Evolutionary conservation across 2,113 vertebrate genomes (phyloP), one percentile per base, ranked within the genome.

Genomic region (Pristiophorus japonicus): DNA sequence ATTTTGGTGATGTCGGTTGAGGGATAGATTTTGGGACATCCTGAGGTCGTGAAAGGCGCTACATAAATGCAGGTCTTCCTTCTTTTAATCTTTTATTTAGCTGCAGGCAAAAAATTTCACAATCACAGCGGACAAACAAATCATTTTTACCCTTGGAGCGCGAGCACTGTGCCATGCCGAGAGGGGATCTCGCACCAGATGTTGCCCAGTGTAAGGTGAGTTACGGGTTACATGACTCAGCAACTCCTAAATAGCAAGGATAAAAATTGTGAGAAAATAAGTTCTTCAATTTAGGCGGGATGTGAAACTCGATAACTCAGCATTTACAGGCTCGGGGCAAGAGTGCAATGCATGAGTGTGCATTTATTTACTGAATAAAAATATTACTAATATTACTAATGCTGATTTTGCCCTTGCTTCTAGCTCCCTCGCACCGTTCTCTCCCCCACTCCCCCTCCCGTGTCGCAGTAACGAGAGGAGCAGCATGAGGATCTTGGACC

Each of bases 231-330:
- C 93, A 94, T 70, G 65, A 94, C 24, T 47, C 93, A 70, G 93
- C 93, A 94, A 51, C 42, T 70, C 63, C 20, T 34, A 94, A 94
- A 70, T 20, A 51, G 65, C 22, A 94, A 94, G 73, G 93, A 70
- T 94, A 18, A 70, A 67, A 45, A 67, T 51, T 47, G 92, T 67
- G 42, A 94, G 63, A 94, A 94, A 27, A 94, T 45, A 0, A 70
- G 65, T 94, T 94, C 93, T 94, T 70, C 93, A 70, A 70, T 94
- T 94, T 94, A 10, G 42, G 47, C 66, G 73, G 93, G 93, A 94
- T 70, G 30, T 94, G 93, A 94, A 94, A 94, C 93, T 94, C 67
- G 93, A 51, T 30, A 45, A 94, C 27, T 94, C 93, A 70, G 93
- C 42, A 70, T 16, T 65, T 47, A 45, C 65, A 51, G 20, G 10